Conservation (phyloP, 1,140 invertebrate species). For the Vanessa atalanta region DNA sequence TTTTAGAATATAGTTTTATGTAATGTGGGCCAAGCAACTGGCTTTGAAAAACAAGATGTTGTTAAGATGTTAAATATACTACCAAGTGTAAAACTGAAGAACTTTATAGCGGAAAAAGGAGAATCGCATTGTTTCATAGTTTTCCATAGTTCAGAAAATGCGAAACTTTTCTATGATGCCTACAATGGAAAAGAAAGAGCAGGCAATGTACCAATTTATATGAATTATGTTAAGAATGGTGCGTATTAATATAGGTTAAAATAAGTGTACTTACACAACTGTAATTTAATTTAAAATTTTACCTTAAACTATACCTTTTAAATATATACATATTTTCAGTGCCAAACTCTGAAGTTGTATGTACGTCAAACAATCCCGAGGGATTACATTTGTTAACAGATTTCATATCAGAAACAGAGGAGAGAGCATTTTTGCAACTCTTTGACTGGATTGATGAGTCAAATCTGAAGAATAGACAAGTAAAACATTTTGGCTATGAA, state of each 20-base stretch:
- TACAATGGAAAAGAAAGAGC: constrained; percentile 58
- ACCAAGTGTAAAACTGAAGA: constrained; percentile 41
- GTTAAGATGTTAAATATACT: constrained; percentile 42
- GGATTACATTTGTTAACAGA: constrained; percentile 88
- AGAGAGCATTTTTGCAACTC: constrained; percentile 83
- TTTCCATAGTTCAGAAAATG: constrained; percentile 50
- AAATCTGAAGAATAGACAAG: constrained; percentile 90
- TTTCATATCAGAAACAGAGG: constrained; percentile 89
- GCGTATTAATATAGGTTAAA: constrained; percentile 12
- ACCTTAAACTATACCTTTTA: constrained; percentile 36
- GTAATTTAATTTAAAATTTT: constrained; percentile 28
- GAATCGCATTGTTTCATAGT: constrained; percentile 64
- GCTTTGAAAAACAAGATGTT: constrained; percentile 57
- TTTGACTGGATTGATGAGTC: constrained; percentile 82
- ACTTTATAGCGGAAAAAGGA: constrained; percentile 68
- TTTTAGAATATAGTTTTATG: constrained; percentile 71
- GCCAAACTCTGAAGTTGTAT: constrained; percentile 60
- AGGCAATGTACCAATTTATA: constrained; percentile 52
- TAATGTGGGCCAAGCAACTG: constrained; percentile 72
- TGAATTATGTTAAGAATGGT: constrained; percentile 71
- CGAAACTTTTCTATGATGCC: constrained; percentile 52
- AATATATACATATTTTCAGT: constrained; percentile 41
- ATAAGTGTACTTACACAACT: background rate
- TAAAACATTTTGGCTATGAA: constrained; percentile 96
- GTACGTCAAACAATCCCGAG: constrained; percentile 78